Percentiles rank a stretch among this genome's conserved stretches.
Evolutionary conservation across 2,113 vertebrate genomes (phyloP).

Genomic region (Monopterus albus): DNA sequence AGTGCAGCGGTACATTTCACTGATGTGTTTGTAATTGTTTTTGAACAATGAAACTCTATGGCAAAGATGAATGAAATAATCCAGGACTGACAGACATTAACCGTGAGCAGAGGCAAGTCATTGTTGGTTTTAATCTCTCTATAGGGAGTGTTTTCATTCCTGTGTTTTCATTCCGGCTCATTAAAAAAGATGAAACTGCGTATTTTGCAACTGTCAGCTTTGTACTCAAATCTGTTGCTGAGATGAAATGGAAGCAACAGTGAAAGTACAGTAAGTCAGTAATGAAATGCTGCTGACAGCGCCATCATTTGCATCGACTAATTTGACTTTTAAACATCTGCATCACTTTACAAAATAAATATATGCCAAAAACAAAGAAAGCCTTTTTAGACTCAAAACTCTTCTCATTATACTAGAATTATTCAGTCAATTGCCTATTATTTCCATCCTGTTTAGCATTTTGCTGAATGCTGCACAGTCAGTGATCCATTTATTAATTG

Average conservation of each 20-base stretch:
- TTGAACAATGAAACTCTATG: too few species aligned
- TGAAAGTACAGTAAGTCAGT: conserved; percentile 4
- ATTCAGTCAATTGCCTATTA: conserved; percentile 46
- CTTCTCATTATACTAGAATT: conserved; percentile 38
- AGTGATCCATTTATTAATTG: conserved; percentile 26
- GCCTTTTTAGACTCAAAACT: background rate
- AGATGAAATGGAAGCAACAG: background rate
- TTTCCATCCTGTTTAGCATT: conserved; percentile 28
- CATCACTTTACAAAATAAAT: conserved; percentile 27
- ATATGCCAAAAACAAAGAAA: conserved; percentile 16
- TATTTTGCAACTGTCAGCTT: background rate
- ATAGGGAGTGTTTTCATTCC: too few species aligned
- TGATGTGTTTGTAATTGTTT: too few species aligned
- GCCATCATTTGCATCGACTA: conserved; percentile 15
- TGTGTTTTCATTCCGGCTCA: conserved; percentile 2
- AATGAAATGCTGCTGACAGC: background rate
- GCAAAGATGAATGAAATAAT: too few species aligned
- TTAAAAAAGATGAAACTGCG: conserved; percentile 11
- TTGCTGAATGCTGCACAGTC: conserved; percentile 22
- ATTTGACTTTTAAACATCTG: conserved; percentile 41
- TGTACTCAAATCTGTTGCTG: background rate
- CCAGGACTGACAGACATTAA: too few species aligned
- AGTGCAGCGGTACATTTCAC: too few species aligned
- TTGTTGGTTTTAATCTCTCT: too few species aligned
- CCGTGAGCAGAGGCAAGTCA: too few species aligned